Evolutionary conservation across 2,888 invertebrate genomes (phyloP), one percentile per base, ranked within the genome.

Genomic region (Dichetophora obliterata): DNA sequence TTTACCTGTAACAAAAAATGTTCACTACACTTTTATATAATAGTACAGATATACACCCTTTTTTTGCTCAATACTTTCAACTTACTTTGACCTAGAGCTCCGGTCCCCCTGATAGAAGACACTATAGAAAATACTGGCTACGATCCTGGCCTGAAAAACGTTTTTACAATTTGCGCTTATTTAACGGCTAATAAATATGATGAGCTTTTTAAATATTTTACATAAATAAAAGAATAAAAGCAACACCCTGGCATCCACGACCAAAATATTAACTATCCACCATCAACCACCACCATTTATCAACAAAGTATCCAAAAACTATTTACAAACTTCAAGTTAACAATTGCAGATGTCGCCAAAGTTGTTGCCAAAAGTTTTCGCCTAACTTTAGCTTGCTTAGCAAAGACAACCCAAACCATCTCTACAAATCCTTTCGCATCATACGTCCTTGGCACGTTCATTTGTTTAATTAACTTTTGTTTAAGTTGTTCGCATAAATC

Each of bases 401-500:
- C 63, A 16, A n/a, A 31, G 34, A 8, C n/a, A 24, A 61, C 9
- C 59, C 27, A 16, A 4, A 4, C 11, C 43, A 43, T 3, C 43
- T 0, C 43, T 14, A 11, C 8, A 43, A 11, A 2, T 43, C n/a
- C n/a, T n/a, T n/a, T n/a, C n/a, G 43, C 43, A 11, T 1, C 43
- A 14, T 22, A 22, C 66, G 24, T 54, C 31, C 69, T 22, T 52
- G 24, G 24, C 43, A 68, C 31, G 66, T 31, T 19, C 57, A 57
- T 57, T 61, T 52, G 65, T 65, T 73, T 73, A 73, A 73, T 73
- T 65, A 73, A 73, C 73, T 65, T 73, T 73, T 73, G 63, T 73
- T 48, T 48, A 72, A 61, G 24, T 37, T 24, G 27, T 16, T n/a
- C 65, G 65, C 73, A 73, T 73, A 73, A 73, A 73, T 73, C 73